Percentiles rank a stretch among this genome's conserved stretches.
phyloP scores from a whole-genome alignment of 2,888 invertebrate species.

The Noctua comes region DNA sequence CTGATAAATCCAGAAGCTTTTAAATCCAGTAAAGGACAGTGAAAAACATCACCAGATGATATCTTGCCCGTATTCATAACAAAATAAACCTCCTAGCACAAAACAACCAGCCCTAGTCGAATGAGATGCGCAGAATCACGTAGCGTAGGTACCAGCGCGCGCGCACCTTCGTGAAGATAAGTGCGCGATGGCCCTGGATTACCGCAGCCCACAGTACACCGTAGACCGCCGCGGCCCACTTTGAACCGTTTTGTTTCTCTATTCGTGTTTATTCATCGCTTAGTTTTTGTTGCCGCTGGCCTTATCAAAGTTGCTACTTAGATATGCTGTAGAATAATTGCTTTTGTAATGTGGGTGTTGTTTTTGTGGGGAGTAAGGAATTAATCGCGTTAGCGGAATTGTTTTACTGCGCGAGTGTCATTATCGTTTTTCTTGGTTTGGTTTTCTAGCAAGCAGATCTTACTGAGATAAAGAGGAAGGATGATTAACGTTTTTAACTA shows the following conservation, averaged over 20 bases:
- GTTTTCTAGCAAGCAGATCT: not conserved
- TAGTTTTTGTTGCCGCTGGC: constrained; percentile 53
- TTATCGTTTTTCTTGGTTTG: constrained; percentile 4
- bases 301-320: constrained; percentile 58
- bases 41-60: not conserved
- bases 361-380: constrained; percentile 5
- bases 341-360: constrained; percentile 24
- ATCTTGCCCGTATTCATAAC: constrained; percentile 1
- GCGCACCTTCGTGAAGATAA: constrained; percentile 69
- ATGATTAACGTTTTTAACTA: not conserved
- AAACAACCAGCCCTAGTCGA: constrained; percentile 60
- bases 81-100: not conserved
- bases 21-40: not conserved
- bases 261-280: constrained; percentile 64
- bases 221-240: constrained; percentile 52
- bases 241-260: constrained; percentile 60
- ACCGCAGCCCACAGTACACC: constrained; percentile 51
- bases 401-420: not conserved
- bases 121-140: constrained; percentile 69
- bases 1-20: not conserved
- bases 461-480: not conserved
- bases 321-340: constrained; percentile 54
- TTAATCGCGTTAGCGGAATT: constrained; percentile 14
- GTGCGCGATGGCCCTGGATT: constrained; percentile 71
- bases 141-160: constrained; percentile 66